A percentile compares a stretch with the other conserved stretches of the same genome.
Conservation (phyloP, 1,140 invertebrate species). For the Dendrolimus punctatus region DNA sequence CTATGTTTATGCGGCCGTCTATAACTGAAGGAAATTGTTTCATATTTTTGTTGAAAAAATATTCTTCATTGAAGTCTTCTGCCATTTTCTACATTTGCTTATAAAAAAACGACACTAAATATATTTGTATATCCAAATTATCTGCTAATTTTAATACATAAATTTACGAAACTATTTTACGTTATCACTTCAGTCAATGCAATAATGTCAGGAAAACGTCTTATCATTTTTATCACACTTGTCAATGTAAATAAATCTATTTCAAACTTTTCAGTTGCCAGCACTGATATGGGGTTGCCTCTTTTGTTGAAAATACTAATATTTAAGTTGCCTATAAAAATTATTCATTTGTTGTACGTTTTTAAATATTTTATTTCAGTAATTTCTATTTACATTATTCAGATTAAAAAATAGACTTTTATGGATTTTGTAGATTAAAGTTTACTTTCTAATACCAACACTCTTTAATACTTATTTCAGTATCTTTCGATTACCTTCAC, state of each 20-base stretch:
- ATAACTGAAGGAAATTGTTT: slow-evolving; percentile 63
- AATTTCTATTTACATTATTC: no score
- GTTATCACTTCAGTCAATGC: not conserved
- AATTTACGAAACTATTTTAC: slow-evolving; percentile 5
- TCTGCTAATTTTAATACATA: slow-evolving; percentile 1
- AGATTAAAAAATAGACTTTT: not conserved
- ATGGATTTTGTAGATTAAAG: slow-evolving; percentile 7
- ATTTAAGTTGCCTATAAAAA: not conserved
- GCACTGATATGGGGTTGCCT: slow-evolving; percentile 6
- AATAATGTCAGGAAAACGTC: not conserved
- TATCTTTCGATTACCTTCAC: slow-evolving; percentile 8
- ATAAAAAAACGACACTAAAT: no score
- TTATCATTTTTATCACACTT: slow-evolving; percentile 1
- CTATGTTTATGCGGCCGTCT: slow-evolving; percentile 75
- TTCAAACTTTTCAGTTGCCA: slow-evolving; percentile 13
- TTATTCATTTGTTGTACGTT: not conserved
- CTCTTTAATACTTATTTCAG: slow-evolving; percentile 12
- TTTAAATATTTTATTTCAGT: no score
- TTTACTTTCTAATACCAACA: slow-evolving; percentile 1
- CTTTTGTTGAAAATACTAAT: slow-evolving; percentile 4
- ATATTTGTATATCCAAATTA: no score
- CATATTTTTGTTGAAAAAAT: slow-evolving; percentile 33
- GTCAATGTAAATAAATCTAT: slow-evolving; percentile 3
- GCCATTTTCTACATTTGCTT: slow-evolving; percentile 25
- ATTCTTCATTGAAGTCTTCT: slow-evolving; percentile 16